Evolutionary conservation across 2,888 invertebrate genomes (phyloP).

Genomic region (Tinea trinotella): DNA sequence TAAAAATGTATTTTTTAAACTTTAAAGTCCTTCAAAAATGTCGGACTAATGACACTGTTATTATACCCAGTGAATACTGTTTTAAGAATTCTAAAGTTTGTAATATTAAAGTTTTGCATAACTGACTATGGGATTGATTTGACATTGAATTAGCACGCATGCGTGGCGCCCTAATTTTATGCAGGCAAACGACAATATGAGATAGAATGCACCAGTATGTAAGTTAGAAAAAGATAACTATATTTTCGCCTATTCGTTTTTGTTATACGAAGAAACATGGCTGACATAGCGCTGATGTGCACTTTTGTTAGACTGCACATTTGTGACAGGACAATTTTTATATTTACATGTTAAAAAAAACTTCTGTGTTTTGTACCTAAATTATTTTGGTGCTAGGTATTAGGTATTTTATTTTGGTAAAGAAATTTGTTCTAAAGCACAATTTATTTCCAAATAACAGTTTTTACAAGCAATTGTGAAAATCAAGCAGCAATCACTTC

Average conservation of each 20-base stretch:
- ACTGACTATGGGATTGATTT: slow-evolving; percentile 52
- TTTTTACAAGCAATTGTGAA: not conserved
- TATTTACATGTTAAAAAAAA: not conserved
- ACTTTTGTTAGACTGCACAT: not conserved
- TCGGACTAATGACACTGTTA: too few species aligned
- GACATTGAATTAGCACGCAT: slow-evolving; percentile 68
- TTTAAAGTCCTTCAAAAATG: too few species aligned
- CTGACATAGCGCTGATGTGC: slow-evolving; percentile 6
- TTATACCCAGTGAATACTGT: too few species aligned
- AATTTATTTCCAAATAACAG: not conserved
- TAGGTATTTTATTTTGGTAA: not conserved
- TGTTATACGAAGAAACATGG: slow-evolving; percentile 1
- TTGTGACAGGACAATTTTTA: not conserved
- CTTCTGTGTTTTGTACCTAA: not conserved
- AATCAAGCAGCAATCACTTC: slow-evolving; percentile 7
- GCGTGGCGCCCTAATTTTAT: slow-evolving; percentile 62
- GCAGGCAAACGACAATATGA: slow-evolving; percentile 28
- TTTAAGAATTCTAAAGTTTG: too few species aligned
- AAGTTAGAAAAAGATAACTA: slow-evolving; percentile 26
- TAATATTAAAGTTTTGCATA: slow-evolving; percentile 11
- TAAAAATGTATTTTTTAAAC: too few species aligned
- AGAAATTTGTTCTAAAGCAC: not conserved
- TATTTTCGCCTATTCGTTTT: not conserved
- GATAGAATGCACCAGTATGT: slow-evolving; percentile 33
- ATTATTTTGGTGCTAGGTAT: too few species aligned